A percentile compares a stretch with the other conserved stretches of the same genome.
These are phyloP conservation scores for Sinonovacula constricta DNA, from an alignment of 1,140 invertebrate genomes.

Conservation along the genomic window DNA sequence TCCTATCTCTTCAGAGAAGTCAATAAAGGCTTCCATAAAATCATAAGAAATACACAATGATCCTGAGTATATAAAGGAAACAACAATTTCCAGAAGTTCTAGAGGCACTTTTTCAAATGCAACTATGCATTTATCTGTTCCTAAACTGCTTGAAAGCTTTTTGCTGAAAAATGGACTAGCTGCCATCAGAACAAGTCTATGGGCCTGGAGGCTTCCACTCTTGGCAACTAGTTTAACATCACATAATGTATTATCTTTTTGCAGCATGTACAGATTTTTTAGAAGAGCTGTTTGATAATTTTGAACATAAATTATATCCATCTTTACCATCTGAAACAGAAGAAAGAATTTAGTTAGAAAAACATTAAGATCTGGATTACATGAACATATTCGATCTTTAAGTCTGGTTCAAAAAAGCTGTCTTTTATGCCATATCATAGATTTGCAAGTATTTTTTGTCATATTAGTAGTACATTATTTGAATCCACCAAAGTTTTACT, in stretches of 20 bases:
- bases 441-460: background rate
- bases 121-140: background rate
- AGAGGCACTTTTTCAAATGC: slow-evolving; percentile 1
- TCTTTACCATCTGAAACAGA: slow-evolving; percentile 16
- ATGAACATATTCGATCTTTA: background rate
- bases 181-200: slow-evolving; percentile 21
- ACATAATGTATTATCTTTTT: slow-evolving; percentile 8
- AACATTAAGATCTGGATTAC: background rate
- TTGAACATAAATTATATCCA: slow-evolving; percentile 14
- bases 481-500: background rate
- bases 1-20: slow-evolving; percentile 34
- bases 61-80: slow-evolving; percentile 34
- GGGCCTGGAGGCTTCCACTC: slow-evolving; percentile 8
- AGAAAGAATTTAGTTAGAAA: background rate
- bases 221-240: slow-evolving; percentile 18
- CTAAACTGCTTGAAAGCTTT: background rate
- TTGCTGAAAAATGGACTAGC: slow-evolving; percentile 32
- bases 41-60: slow-evolving; percentile 20
- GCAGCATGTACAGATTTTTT: slow-evolving; percentile 15
- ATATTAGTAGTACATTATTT: background rate
- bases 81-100: slow-evolving; percentile 3
- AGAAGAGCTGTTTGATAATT: slow-evolving; percentile 2
- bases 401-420: background rate
- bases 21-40: slow-evolving; percentile 11
- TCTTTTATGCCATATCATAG: background rate